phyloP scores from a whole-genome alignment of 37 sponge, comb jelly and placozoan genomes.

The Theonella swinhoei region DNA sequence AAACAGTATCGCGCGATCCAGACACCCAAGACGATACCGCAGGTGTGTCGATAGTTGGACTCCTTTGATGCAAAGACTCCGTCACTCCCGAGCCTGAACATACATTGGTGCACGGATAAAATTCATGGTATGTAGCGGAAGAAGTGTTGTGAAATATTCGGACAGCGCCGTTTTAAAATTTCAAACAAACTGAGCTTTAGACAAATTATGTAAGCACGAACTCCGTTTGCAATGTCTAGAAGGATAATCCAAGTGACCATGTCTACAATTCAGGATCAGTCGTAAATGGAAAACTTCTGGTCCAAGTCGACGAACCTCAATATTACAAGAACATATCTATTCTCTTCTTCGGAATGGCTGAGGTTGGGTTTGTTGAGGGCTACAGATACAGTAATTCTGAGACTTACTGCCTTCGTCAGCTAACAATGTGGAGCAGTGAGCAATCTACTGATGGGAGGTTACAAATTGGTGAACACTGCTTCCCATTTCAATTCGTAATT shows the following conservation, averaged over 20 bases:
- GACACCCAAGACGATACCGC: no score
- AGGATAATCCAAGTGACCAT: not conserved
- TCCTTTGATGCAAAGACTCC: no score
- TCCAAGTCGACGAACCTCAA: conserved; percentile 8
- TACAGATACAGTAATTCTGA: not conserved
- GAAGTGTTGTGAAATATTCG: no score
- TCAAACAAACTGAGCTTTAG: no score
- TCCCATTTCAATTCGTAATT: not conserved
- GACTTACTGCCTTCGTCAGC: not conserved
- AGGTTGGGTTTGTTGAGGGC: conserved; percentile 11
- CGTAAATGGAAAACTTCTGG: conserved; percentile 8
- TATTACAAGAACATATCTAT: conserved; percentile 17
- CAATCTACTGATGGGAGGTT: not conserved
- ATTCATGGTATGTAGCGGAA: no score
- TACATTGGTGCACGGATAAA: no score
- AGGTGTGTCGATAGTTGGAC: no score
- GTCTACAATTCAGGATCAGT: conserved; percentile 35
- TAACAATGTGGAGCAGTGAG: not conserved
- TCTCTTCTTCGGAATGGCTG: conserved; percentile 2
- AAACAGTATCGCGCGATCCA: no score
- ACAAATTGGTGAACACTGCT: not conserved
- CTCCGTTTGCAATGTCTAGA: no score
- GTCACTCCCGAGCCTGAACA: no score
- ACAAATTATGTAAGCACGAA: no score
- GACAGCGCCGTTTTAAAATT: no score